Evolutionary conservation across 2,797 vertebrate species (phyloP).

Genomic region (Lacerta viridis): DNA sequence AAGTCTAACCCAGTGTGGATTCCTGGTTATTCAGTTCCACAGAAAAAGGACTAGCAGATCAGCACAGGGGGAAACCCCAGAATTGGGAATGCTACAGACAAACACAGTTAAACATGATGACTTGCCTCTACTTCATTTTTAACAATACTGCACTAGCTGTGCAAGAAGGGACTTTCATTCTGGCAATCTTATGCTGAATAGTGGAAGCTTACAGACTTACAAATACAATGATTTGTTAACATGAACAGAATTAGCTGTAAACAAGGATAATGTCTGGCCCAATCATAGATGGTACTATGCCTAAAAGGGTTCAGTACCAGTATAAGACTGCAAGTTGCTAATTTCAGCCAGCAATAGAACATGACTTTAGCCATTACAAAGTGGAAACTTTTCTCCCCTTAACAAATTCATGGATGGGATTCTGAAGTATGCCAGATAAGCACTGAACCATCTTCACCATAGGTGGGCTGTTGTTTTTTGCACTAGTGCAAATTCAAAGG

Average conservation of each 20-base stretch:
- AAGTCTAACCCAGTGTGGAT: background rate
- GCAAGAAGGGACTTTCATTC: background rate
- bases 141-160: background rate
- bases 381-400: background rate
- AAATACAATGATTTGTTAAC: constrained; percentile 1
- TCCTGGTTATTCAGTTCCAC: background rate
- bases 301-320: background rate
- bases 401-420: background rate
- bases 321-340: background rate
- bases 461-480: background rate
- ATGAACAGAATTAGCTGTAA: background rate
- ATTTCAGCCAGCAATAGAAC: background rate
- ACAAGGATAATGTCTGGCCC: background rate
- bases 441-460: background rate
- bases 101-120: background rate
- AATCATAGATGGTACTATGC: background rate
- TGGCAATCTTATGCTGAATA: background rate
- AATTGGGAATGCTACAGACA: background rate
- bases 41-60: background rate
- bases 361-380: background rate
- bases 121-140: background rate
- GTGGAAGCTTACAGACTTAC: background rate
- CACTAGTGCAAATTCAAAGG: background rate
- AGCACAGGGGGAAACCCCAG: background rate
- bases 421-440: background rate